phyloP scores from a whole-genome alignment of 2,888 invertebrate species.

The Mesorhabditis sp. region DNA sequence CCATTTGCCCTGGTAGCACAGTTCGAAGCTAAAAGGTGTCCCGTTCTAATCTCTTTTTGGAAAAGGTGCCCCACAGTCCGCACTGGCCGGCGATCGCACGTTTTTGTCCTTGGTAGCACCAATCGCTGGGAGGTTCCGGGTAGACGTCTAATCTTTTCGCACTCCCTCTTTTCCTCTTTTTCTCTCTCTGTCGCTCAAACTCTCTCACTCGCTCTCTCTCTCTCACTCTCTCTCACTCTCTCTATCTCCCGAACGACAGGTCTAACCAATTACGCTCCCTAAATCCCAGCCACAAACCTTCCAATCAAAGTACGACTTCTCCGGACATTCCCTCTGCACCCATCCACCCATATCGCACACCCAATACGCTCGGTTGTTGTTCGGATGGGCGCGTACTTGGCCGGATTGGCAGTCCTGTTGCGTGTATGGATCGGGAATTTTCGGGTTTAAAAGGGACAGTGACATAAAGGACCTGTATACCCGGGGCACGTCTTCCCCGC shows the following conservation, averaged over 20 bases:
- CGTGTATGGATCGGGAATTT: not conserved
- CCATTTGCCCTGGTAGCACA: not conserved
- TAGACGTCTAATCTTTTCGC: no score
- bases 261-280: no score
- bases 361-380: not conserved
- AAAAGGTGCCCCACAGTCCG: not conserved
- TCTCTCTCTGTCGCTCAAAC: no score
- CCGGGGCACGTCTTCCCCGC: not conserved
- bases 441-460: not conserved
- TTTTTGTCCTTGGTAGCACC: not conserved
- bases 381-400: not conserved
- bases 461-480: not conserved
- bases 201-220: no score
- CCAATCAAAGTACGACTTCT: conserved; percentile 11
- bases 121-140: not conserved
- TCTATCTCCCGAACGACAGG: no score
- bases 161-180: no score
- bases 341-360: conserved; percentile 7
- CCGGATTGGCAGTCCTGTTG: conserved; percentile 4
- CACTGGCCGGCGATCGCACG: not conserved
- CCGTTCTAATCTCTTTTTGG: not conserved
- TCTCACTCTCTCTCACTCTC: no score
- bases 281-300: not conserved
- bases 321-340: conserved; percentile 3
- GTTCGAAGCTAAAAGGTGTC: not conserved